These are phyloP conservation scores for Sweltsa coloradensis DNA, from an alignment of 1,140 invertebrate genomes.

Conservation along the genomic window DNA sequence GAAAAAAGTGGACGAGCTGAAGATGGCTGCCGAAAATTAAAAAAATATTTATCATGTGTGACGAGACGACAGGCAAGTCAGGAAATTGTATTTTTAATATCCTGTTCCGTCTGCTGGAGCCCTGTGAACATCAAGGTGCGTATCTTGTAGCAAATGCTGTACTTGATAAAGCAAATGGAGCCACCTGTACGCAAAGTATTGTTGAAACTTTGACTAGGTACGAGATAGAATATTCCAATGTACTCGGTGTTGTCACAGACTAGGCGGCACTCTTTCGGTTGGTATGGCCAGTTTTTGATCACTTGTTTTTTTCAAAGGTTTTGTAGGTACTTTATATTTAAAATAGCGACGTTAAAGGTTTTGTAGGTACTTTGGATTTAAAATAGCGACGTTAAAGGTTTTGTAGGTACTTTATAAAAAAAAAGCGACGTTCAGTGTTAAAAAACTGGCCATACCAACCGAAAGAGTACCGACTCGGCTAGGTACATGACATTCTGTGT, in stretches of 20 bases:
- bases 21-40: not conserved
- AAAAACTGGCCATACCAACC: too few species aligned
- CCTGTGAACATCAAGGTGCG: not conserved
- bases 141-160: not conserved
- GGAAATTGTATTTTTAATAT: constrained; percentile 1
- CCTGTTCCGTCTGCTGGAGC: not conserved
- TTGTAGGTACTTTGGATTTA: too few species aligned
- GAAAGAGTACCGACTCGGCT: too few species aligned
- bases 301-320: too few species aligned
- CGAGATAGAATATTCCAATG: not conserved
- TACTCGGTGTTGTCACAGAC: not conserved
- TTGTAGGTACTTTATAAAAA: too few species aligned
- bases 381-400: too few species aligned
- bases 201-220: not conserved
- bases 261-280: too few species aligned
- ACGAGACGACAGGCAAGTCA: not conserved
- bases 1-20: not conserved
- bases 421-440: too few species aligned
- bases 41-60: not conserved
- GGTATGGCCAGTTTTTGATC: too few species aligned
- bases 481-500: not conserved
- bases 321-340: too few species aligned
- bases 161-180: not conserved
- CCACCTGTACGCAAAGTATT: not conserved
- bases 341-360: too few species aligned